phyloP scores from a whole-genome alignment of 2,797 vertebrate genomes.

The Melanotaenia pygmaea region DNA sequence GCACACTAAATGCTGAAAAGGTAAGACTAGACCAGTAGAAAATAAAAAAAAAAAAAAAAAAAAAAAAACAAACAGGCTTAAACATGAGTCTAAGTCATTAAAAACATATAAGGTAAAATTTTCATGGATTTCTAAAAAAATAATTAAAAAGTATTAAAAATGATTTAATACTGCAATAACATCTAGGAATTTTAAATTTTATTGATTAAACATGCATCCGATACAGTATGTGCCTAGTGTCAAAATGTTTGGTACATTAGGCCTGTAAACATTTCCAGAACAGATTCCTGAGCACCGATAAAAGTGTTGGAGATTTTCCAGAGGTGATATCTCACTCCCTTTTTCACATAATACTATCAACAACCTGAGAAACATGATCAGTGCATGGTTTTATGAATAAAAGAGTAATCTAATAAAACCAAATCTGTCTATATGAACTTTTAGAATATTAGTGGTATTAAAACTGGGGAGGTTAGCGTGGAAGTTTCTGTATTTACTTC shows the following conservation, averaged over 20 bases:
- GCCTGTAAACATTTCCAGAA: no score
- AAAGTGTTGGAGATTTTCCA: no score
- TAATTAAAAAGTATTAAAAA: no score
- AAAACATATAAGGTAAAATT: neutral
- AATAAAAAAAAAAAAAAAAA: no score
- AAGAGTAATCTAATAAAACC: neutral
- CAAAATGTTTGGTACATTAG: no score
- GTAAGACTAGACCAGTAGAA: neutral
- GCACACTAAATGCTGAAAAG: neutral
- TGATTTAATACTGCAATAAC: no score
- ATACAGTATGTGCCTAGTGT: no score
- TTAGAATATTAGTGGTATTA: neutral
- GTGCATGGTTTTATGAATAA: neutral
- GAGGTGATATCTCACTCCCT: neutral
- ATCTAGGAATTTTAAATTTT: no score
- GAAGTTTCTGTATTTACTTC: neutral
- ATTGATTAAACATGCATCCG: no score
- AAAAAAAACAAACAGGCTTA: neutral
- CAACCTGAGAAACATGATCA: neutral
- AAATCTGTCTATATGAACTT: neutral
- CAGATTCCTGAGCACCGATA: no score
- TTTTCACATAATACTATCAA: neutral
- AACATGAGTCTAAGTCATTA: neutral
- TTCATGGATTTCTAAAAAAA: neutral
- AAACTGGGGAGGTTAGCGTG: neutral